Evolutionary conservation across 2,797 vertebrate genomes (phyloP), one percentile per base, ranked within the genome.

Genomic region (Oryzias dopingdopingensis): DNA sequence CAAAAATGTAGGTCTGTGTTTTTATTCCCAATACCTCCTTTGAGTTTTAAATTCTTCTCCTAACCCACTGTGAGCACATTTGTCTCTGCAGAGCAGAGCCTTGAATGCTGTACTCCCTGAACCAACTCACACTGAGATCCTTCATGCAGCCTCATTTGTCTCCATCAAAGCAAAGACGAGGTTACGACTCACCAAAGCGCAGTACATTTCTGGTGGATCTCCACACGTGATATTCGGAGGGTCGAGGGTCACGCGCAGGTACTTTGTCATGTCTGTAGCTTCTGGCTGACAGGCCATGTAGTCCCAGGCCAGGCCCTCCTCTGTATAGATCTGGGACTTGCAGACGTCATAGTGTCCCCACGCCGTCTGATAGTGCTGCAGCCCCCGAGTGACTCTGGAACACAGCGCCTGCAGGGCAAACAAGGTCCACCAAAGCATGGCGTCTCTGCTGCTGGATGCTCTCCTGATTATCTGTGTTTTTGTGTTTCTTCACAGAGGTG

Each of bases 201-300:
- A 99, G 94, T 96, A 99, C 0, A 93, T 96, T 92, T 99, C 96
- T 0, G 96, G 96, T 59, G 97, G 96, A 87, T 98, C 95, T 87
- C 97, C 97, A 77, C 97, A 99, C 2, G 97, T 99, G 91, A 98
- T 94, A 77, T 98, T 93, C 42, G 96, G 93, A 40, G 97, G 97
- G 82, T 99, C 96, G 70, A 99, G 90, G 72, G 93, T 93, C 88
- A 99, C 95, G 86, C 94, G 95, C 65, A 98, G 93, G 15, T 94
- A 98, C 81, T 95, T 95, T 81, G 96, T 98, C 96, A 99, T 96
- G 84, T 98, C 96, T 42, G 93, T 94, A 68, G 95, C 95, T 93
- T 98, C 96, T 0, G 97, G 97, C 77, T 98, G 96, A 88, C 97
- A 99, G 81, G 97, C 97, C 94, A 96, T 98, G 90, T 98, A 99